Base-by-base conservation (phyloP, 1,140 invertebrate species). In the Drosophila pseudoananassae region DNA sequence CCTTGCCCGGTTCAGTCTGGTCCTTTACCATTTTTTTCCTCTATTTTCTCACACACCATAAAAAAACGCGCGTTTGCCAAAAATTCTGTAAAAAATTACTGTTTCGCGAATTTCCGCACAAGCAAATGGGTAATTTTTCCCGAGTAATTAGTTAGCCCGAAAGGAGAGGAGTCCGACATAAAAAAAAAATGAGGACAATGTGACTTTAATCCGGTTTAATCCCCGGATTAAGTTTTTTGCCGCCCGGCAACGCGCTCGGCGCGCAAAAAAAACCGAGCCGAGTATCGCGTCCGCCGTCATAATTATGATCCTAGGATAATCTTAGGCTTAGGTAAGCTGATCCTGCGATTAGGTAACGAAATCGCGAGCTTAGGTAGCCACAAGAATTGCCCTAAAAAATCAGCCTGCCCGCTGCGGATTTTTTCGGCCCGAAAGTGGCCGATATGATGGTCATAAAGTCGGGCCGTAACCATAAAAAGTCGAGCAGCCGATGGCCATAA, bases 231-330 rank as follows among this genome's bases (percentile, higher is more conserved):
- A 88, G 83, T 87, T 87, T 87, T 87, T 87, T 87, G 82, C 77
- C 61, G 54, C 53, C 45, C 40, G 14, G 38, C 55, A 46, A 60
- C 20, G 58, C 17, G 58, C 27, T 40, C 43, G 33, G 46, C 43
- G 6, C 43, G 25, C n/a, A 15, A 31, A 9, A 43, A 49, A 31
- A 76, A 76, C 52, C 47, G 81, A 76, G 73, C 78, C 78, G 82
- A 83, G 68, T 38, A 58, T 54, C 82, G 78, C 78, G 83, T 71
- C 83, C 59, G 50, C 79, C 71, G 87, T 88, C 84, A 88, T 88
- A 88, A 88, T 88, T 88, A 88, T 88, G 84, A 88, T 88, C 83
- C 83, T 88, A 88, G 83, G 83, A 88, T 88, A 88, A 88, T 88
- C 84, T 79, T 63, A 71, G 77, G 83, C 84, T 88, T 88, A 88